Base-by-base conservation (phyloP, 2,888 invertebrate species). In the Hypselothyrea guttata region DNA sequence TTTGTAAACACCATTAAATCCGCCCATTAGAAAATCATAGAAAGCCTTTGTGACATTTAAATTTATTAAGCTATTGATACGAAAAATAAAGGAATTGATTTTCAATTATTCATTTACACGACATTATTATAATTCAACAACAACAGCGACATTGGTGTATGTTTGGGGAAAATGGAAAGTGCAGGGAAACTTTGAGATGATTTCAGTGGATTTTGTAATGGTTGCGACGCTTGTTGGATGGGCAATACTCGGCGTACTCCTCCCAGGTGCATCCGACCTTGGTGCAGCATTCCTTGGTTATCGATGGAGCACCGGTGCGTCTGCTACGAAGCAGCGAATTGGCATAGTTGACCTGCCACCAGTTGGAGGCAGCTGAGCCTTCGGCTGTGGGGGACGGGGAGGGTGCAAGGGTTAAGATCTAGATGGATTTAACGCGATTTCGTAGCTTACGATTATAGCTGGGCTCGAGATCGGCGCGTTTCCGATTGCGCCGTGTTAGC, bases 181-280 rank as follows among this genome's bases (percentile, higher is more conserved):
- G 22, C 22, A 22, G 22, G 22, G 22, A 22, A 5, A 5, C 22
- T 22, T 2, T 5, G 3, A 5, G 22, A 22, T 4, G 22, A 5
- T 12, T 15, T 12, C 13, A 8, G 30, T 9, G 7, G 7, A 8
- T 12, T 63, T 48, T 83, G 56, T 86, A 87, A 70, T 89, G 89
- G 74, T 88, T 88, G 49, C 84, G 79, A 1, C 92, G 87, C 79
- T 92, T 91, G 77, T 92, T 92, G 22, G 91, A 91, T 2, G 92
- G 92, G 83, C 93, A 93, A 86, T 93, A 93, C 86, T 93, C 93
- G 4, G 93, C 93, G 74, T 93, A 93, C 83, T 93, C 93, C 78
- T 93, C 93, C 93, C 93, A 93, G 47, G 92, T 93, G 75, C 93
- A 93, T 22, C 92, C 92, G 2, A 90, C 86, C 35, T 90, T 90